These are phyloP conservation scores for Pocillopora verrucosa DNA, from an alignment of 64 coral and sea anemone genomes.

Conservation along the genomic window DNA sequence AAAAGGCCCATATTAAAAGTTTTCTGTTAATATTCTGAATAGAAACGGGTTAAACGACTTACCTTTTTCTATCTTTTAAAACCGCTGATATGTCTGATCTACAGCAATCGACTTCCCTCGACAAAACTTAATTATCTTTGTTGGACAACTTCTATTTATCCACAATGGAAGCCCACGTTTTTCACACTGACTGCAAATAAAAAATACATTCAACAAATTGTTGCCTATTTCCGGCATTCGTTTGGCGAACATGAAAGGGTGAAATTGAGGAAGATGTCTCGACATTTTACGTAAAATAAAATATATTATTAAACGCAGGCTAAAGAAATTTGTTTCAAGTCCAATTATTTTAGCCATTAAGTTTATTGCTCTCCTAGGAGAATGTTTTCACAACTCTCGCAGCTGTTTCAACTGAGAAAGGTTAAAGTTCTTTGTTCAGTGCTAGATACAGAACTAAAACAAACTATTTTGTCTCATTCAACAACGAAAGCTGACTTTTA, in stretches of 20 bases:
- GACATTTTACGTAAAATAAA: not conserved
- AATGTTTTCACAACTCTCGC: slow-evolving; percentile 25
- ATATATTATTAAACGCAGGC: not conserved
- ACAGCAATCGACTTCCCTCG: not conserved
- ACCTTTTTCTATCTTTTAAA: not conserved
- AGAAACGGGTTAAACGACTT: not conserved
- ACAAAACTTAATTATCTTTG: not conserved
- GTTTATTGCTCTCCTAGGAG: not conserved
- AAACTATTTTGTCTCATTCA: not conserved
- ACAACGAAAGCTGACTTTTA: not conserved
- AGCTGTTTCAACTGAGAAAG: slow-evolving; percentile 24
- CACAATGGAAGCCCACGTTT: slow-evolving; percentile 1
- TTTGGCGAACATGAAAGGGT: not conserved
- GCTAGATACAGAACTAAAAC: not conserved
- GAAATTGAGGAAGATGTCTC: not conserved
- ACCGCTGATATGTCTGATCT: not conserved
- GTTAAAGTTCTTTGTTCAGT: not conserved
- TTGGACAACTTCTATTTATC: not conserved
- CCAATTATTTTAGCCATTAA: not conserved
- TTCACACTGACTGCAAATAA: not conserved
- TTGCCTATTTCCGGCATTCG: slow-evolving; percentile 10
- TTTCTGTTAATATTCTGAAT: no score
- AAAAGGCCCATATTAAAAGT: no score
- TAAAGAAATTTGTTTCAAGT: not conserved
- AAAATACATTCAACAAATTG: not conserved